Evolutionary conservation across 2,113 vertebrate genomes (phyloP), one percentile per base, ranked within the genome.

Genomic region (Chauna torquata): DNA sequence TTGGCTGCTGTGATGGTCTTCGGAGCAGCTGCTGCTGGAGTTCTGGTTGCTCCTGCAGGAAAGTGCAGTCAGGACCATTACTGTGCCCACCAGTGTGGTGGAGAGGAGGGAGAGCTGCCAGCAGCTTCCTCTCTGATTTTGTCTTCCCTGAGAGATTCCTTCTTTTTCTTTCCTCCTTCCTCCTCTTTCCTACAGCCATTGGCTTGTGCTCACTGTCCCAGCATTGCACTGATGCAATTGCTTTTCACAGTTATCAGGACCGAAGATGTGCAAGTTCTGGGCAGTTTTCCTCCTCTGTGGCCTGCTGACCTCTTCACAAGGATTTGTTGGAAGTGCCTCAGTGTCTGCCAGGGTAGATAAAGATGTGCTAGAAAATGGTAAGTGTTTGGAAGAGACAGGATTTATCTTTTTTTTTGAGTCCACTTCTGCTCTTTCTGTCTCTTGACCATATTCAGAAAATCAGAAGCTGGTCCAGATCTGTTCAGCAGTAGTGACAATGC

Each of bases 211-310:
- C 7, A 0, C 12, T 47, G 32, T 65, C 34, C 27, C 79, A 64
- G 40, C 17, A 9, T 34, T 47, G 9, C 17, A 3, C 75, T 86
- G 58, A n/a, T 1, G 3, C 23, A n/a, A 11, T 14, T 7, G 2
- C 68, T 89, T 68, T 54, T 36, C 24, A 20, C 62, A 98, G 97
- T 50, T 80, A 47, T 4, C 49, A 14, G 76, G 14, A 61, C 59
- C 0, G 0, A 96, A 42, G 68, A 98, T 98, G 97, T 3, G 20
- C 4, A 16, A 8, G 2, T 1, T 91, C 27, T 88, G 92, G 80
- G 64, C 68, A n/a, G 3, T 92, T 28, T 58, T 97, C 38, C 91
- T 98, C 36, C 81, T 98, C 71, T 97, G 95, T 64, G 90, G 94
- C 59, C 91, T 98, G 86, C 79, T 58, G 52, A 16, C 85, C 25